These are phyloP conservation scores for Myotis pilosus DNA, from an alignment of 2,797 vertebrate genomes.

Conservation along the genomic window DNA sequence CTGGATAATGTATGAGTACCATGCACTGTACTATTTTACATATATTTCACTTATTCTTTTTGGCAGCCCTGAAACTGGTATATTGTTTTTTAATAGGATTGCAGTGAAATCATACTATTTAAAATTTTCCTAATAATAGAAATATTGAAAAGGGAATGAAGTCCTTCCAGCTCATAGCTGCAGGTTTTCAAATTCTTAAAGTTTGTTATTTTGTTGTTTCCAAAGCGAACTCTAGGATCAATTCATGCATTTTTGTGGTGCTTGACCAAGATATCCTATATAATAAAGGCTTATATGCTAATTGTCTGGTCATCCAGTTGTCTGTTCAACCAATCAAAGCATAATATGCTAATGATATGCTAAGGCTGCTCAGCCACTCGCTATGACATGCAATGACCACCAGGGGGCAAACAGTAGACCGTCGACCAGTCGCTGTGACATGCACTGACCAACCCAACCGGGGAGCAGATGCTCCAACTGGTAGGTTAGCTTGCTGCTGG, in stretches of 20 bases:
- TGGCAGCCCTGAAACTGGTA: background rate
- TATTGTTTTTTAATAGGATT: background rate
- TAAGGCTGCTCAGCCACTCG: too few relatives aligned
- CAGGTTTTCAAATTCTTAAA: conserved; percentile 38
- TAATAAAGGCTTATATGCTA: too few relatives aligned
- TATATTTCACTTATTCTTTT: conserved; percentile 31
- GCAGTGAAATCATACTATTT: conserved; percentile 4
- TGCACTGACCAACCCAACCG: too few relatives aligned
- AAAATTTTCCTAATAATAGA: conserved; percentile 16
- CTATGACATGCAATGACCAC: too few relatives aligned
- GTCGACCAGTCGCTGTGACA: too few relatives aligned
- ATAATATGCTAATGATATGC: too few relatives aligned
- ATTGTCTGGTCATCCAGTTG: too few relatives aligned
- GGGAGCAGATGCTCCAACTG: too few relatives aligned
- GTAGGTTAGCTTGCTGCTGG: too few relatives aligned
- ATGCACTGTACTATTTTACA: background rate
- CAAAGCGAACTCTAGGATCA: background rate
- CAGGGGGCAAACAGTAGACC: too few relatives aligned
- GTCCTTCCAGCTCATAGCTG: background rate
- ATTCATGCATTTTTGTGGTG: conserved; percentile 35
- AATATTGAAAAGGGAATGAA: conserved; percentile 30
- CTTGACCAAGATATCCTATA: background rate
- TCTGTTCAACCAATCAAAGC: too few relatives aligned
- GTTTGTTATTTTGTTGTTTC: conserved; percentile 35
- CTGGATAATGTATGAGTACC: background rate